Evolutionary conservation across 2,797 vertebrate species (phyloP).

Genomic region (Limosa lapponica): DNA sequence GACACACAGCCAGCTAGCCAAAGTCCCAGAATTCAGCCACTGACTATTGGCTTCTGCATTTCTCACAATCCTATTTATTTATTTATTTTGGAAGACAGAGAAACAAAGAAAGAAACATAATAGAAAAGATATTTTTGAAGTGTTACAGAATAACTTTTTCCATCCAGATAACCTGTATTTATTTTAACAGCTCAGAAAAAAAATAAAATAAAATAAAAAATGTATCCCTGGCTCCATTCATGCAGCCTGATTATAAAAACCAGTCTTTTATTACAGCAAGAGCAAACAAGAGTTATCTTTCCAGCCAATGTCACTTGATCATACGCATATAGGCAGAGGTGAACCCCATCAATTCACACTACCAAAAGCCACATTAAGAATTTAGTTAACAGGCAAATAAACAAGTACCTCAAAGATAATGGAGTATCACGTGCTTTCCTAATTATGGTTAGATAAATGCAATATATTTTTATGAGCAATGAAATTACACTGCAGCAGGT

Average conservation of each 20-base stretch:
- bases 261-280: not conserved
- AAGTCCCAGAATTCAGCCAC: not conserved
- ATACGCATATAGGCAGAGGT: not conserved
- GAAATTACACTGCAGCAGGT: slow-evolving; percentile 2
- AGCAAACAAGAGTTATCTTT: not conserved
- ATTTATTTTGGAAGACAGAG: not conserved
- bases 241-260: not conserved
- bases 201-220: not conserved
- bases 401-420: slow-evolving; percentile 46
- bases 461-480: slow-evolving; percentile 8
- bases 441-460: slow-evolving; percentile 18
- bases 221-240: not conserved
- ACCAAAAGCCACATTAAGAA: not conserved
- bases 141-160: not conserved
- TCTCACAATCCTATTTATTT: not conserved
- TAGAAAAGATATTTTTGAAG: not conserved
- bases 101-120: not conserved
- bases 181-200: not conserved
- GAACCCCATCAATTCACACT: slow-evolving; percentile 1
- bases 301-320: not conserved
- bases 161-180: not conserved
- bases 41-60: not conserved
- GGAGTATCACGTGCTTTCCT: slow-evolving; percentile 4
- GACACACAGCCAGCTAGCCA: not conserved
- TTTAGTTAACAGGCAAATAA: slow-evolving; percentile 27